A percentile compares a stretch with the other conserved stretches of the same genome.
phyloP scores from a whole-genome alignment of 2,113 vertebrate species.

The Alethe castanea region DNA sequence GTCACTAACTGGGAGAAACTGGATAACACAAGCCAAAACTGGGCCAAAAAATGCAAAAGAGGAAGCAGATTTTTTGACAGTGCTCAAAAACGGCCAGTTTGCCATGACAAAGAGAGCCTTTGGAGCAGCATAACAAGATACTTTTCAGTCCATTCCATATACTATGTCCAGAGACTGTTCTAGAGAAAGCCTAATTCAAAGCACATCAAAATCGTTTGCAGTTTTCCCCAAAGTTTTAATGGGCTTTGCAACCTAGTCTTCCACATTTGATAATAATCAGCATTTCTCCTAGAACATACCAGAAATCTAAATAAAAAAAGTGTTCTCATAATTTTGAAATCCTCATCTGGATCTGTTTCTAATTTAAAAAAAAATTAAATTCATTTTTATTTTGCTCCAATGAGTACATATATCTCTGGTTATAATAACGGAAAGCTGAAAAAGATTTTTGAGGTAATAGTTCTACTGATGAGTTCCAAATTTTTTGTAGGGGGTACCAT shows the following conservation, averaged over 20 bases:
- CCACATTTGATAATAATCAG: conserved; percentile 51
- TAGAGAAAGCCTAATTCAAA: conserved; percentile 21
- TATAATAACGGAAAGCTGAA: conserved; percentile 36
- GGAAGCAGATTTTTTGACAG: not conserved
- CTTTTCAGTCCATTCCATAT: not conserved
- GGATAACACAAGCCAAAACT: not conserved
- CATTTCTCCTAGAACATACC: conserved; percentile 15
- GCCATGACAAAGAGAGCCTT: not conserved
- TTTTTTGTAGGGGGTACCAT: not conserved
- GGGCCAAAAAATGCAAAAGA: not conserved
- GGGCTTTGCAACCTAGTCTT: not conserved
- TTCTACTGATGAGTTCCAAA: conserved; percentile 30
- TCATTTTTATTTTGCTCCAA: conserved; percentile 31
- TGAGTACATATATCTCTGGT: not conserved
- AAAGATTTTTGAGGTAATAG: conserved; percentile 37
- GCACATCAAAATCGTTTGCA: not conserved
- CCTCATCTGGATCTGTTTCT: conserved; percentile 38
- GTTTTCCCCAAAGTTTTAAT: conserved; percentile 20
- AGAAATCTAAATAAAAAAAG: conserved; percentile 22
- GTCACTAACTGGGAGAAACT: not conserved
- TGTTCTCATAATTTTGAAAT: conserved; percentile 39
- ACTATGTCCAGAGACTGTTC: not conserved
- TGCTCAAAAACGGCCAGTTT: not conserved
- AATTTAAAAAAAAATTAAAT: not conserved
- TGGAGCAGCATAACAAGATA: not conserved